Evolutionary conservation across 2,797 vertebrate species (phyloP).

Genomic region (Rhincodon typus): DNA sequence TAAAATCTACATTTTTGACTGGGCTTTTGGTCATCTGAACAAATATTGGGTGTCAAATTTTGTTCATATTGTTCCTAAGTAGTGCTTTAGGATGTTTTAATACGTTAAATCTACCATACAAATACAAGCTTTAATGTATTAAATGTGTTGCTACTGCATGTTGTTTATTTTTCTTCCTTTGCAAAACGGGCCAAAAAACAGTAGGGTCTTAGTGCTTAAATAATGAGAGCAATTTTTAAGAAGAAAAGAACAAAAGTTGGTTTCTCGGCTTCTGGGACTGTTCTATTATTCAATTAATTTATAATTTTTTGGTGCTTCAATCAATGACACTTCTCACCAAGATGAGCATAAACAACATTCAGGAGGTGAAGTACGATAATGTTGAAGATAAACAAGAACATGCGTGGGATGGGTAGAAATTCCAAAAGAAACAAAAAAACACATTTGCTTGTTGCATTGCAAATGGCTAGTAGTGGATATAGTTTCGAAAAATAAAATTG

Average conservation of each 20-base stretch:
- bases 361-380: neutral
- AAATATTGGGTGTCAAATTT: neutral
- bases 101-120: neutral
- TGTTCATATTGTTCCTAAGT: neutral
- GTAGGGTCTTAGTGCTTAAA: neutral
- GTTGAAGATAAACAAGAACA: neutral
- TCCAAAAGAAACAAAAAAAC: neutral
- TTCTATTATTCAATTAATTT: neutral
- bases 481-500: neutral
- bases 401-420: neutral
- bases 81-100: neutral
- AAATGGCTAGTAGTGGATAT: neutral
- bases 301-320: neutral
- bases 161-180: neutral
- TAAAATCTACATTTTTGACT: neutral
- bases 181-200: neutral
- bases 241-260: neutral
- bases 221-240: neutral
- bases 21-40: neutral
- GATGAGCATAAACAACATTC: neutral
- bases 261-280: neutral
- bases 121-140: neutral
- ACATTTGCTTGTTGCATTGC: neutral
- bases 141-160: neutral
- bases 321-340: neutral